Percentiles rank a stretch among this genome's conserved stretches.
phyloP scores from a whole-genome alignment of 2,113 vertebrate species.

The Platichthys stellatus region DNA sequence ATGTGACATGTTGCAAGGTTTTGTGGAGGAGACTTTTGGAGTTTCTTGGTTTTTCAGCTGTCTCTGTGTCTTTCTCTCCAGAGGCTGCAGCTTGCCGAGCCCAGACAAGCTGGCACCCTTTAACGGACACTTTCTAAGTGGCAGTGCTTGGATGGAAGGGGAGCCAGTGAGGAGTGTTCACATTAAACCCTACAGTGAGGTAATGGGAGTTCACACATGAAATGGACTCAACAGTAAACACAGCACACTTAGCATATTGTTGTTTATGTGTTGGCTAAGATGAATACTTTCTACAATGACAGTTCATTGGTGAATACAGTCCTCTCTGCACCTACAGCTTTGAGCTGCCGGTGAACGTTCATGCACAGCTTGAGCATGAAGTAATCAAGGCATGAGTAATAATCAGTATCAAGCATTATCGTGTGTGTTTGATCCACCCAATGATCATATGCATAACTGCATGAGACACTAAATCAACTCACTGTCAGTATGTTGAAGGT shows the following conservation, averaged over 20 bases:
- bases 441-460: not conserved
- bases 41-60: not conserved
- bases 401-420: too few species aligned
- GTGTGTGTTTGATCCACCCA: not conserved
- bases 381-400: too few species aligned
- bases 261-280: not conserved
- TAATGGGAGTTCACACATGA: constrained; percentile 17
- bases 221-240: not conserved
- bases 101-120: constrained; percentile 73
- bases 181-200: constrained; percentile 51
- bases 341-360: too few species aligned
- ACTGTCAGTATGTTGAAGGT: too few species aligned
- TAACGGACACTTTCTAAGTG: constrained; percentile 76
- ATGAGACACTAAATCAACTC: too few species aligned
- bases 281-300: too few species aligned
- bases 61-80: constrained; percentile 48
- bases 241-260: not conserved
- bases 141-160: constrained; percentile 62
- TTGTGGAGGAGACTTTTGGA: not conserved
- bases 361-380: too few species aligned
- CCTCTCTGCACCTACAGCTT: not conserved
- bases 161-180: constrained; percentile 57
- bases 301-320: not conserved
- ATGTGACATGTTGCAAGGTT: not conserved
- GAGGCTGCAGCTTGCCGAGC: constrained; percentile 65